Base-by-base conservation (phyloP, 2,113 vertebrate species). In the Phaethornis superciliosus region DNA sequence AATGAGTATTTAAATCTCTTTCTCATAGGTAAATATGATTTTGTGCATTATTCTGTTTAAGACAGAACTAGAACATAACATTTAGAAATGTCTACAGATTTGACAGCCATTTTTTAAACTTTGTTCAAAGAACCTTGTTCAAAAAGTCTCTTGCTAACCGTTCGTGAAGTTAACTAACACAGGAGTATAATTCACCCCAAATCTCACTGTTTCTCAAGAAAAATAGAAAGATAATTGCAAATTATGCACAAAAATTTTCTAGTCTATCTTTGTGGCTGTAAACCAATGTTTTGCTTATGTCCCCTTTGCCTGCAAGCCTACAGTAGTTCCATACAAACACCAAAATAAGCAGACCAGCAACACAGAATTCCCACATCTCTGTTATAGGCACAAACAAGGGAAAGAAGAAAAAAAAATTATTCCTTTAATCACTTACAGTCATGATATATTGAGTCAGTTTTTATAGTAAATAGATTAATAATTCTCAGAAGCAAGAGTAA, bases 1-100 rank as follows among this genome's bases (percentile, higher is more conserved):
- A 98, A 98, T 95, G 98, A 98, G 95, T 99, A 98, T 81, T 79
- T 99, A 85, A 99, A 99, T 96, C 98, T 99, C 89, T 99, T 99
- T 95, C 97, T 99, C 40, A 98, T 98, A 96, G 99, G 99, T 99
- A 98, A 98, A 95, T 97, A 95, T 97, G 95, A 75, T 92, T 81
- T 85, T 88, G 26, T 88, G 84, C 72, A 51, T 93, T 88, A 83
- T 37, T 82, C 42, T 72, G 63, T 46, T 95, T 75, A 32, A 69
- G 77, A 92, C 56, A 60, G 87, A 90, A 78, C 64, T 91, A 52
- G 81, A 96, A 65, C 13, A 35, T 40, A 82, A 75, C 11, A 64
- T 60, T 89, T 63, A 19, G 47, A 86, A 85, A 89, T 84, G 47
- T 88, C 56, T 83, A 28, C 26, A 88, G 13, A n/a, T 81, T 52